Conservation (phyloP, 2,888 invertebrate species). For the Pasiphila rectangulata region DNA sequence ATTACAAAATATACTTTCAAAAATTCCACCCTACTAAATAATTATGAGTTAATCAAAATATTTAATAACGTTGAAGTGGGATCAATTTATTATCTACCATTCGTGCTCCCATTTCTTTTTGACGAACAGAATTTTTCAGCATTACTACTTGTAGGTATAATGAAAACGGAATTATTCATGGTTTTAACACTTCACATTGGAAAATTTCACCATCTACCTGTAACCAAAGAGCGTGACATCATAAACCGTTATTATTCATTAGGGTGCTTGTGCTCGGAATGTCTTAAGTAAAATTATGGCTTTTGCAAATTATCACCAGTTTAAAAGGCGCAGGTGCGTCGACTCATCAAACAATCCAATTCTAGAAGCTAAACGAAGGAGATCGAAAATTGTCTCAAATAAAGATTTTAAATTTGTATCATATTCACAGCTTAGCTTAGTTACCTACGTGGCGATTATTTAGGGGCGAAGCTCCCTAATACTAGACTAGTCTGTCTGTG, state of each 20-base stretch:
- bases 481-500: no score
- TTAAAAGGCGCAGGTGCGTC: constrained; percentile 12
- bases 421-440: no score
- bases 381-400: background rate
- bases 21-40: background rate
- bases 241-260: constrained; percentile 16
- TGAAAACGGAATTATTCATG: constrained; percentile 32
- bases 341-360: constrained; percentile 15
- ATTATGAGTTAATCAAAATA: constrained; percentile 9
- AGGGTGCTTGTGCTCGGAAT: constrained; percentile 1
- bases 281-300: constrained; percentile 12
- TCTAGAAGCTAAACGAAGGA: constrained; percentile 5
- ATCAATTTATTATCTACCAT: constrained; percentile 21
- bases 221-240: constrained; percentile 6
- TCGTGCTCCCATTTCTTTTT: constrained; percentile 17
- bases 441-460: no score
- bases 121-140: constrained; percentile 22
- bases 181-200: constrained; percentile 20
- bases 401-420: no score
- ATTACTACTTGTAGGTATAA: constrained; percentile 24
- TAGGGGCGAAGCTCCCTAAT: no score
- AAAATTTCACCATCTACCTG: constrained; percentile 12
- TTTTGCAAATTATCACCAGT: constrained; percentile 18
- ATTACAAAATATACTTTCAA: no score
- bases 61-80: constrained; percentile 10